phyloP scores from a whole-genome alignment of 2,888 invertebrate genomes.

The Microchrysa polita region DNA sequence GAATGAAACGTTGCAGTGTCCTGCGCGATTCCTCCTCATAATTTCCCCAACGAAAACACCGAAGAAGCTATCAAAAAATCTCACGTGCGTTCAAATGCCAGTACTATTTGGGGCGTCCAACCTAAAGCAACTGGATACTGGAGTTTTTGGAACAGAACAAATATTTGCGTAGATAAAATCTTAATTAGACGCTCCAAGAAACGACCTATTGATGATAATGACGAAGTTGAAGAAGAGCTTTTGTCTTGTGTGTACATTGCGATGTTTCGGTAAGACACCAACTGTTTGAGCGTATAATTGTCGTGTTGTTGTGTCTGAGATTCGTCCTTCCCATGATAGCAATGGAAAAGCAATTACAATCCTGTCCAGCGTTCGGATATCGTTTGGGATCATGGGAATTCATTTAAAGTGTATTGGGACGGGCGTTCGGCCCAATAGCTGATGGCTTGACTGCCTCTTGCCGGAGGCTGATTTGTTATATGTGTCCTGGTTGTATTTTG shows the following conservation, averaged over 20 bases:
- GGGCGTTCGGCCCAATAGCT: slow-evolving; percentile 3
- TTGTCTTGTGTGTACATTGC: slow-evolving; percentile 24
- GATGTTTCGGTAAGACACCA: slow-evolving; percentile 32
- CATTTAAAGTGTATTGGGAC: slow-evolving; percentile 23
- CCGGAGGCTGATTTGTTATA: not conserved
- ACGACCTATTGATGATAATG: slow-evolving; percentile 1
- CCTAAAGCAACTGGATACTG: not conserved
- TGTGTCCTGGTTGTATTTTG: not conserved
- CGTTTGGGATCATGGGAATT: slow-evolving; percentile 42
- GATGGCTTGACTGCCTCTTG: slow-evolving; percentile 20
- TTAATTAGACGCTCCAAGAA: slow-evolving; percentile 19
- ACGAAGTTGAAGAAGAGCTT: not conserved
- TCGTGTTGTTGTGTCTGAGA: slow-evolving; percentile 34
- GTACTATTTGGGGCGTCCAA: not conserved
- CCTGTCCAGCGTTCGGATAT: slow-evolving; percentile 39
- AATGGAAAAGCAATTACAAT: slow-evolving; percentile 39
- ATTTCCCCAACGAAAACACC: not conserved
- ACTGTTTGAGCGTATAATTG: slow-evolving; percentile 17
- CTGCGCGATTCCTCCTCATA: not conserved
- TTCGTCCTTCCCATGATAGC: slow-evolving; percentile 2
- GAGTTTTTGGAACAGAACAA: not conserved
- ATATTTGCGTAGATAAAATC: not conserved
- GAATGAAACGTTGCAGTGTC: not conserved
- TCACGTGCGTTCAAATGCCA: slow-evolving; percentile 7
- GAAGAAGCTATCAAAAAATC: not conserved